Conservation (phyloP, 2,888 invertebrate genomes). For the Furcula furcula region DNA sequence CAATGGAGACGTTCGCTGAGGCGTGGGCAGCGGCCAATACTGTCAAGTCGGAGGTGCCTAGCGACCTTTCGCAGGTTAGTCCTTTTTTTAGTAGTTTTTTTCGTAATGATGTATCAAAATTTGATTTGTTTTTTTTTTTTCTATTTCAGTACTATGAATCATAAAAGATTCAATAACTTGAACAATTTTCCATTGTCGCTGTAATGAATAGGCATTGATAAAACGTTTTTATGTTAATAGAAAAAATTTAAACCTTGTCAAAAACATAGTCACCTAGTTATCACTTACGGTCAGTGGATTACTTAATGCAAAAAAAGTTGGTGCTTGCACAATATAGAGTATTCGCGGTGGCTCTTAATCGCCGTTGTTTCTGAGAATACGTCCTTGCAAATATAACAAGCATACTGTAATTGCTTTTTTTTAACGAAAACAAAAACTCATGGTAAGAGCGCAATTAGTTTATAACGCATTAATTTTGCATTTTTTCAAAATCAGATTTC, state of each 20-base stretch:
- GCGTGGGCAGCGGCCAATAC: slow-evolving; percentile 95
- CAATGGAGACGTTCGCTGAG: slow-evolving; percentile 98
- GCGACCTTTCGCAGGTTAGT: slow-evolving; percentile 86
- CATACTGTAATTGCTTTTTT: slow-evolving; percentile 3
- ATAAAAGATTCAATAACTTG: background rate
- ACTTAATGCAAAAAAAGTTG: slow-evolving; percentile 1
- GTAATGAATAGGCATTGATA: background rate
- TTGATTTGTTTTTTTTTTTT: background rate
- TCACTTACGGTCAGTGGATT: slow-evolving; percentile 1
- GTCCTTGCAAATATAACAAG: slow-evolving; percentile 6
- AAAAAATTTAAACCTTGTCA: background rate
- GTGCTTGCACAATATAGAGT: background rate
- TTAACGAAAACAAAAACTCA: background rate
- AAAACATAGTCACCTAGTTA: background rate
- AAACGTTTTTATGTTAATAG: background rate
- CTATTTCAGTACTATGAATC: background rate
- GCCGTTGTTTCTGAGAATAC: slow-evolving; percentile 4
- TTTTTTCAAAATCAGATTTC: background rate
- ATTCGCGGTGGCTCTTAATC: slow-evolving; percentile 1
- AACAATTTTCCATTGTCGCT: background rate
- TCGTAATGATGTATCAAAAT: slow-evolving; percentile 1
- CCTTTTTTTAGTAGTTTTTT: slow-evolving; percentile 13
- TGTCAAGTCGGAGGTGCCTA: slow-evolving; percentile 84
- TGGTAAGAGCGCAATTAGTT: background rate
- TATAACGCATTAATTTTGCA: background rate